These are phyloP conservation scores for Peromyscus nudipes DNA, from an alignment of 2,797 vertebrate species.

Conservation along the genomic window DNA sequence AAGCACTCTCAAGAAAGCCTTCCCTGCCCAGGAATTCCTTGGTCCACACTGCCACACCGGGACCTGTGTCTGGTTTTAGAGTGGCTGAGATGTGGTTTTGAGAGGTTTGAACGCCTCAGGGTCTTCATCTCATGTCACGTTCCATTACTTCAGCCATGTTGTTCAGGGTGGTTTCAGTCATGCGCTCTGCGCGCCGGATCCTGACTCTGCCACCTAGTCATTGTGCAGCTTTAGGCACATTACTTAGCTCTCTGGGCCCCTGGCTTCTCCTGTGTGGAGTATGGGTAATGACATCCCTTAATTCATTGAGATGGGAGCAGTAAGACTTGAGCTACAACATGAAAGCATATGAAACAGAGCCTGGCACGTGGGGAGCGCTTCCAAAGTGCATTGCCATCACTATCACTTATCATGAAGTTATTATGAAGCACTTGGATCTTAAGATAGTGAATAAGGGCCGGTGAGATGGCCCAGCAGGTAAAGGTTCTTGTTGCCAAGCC, in stretches of 20 bases:
- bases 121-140: not conserved
- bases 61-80: not conserved
- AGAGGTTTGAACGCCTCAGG: not conserved
- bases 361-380: not conserved
- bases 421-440: not conserved
- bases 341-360: not conserved
- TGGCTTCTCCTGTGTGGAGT: not conserved
- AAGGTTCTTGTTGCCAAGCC: not conserved
- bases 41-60: not conserved
- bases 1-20: not conserved
- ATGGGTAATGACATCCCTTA: constrained; percentile 26
- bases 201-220: not conserved
- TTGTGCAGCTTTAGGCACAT: constrained; percentile 37
- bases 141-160: not conserved
- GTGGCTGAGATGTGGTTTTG: not conserved
- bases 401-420: not conserved
- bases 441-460: not conserved
- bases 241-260: constrained; percentile 38
- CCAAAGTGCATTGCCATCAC: not conserved
- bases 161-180: not conserved
- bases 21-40: not conserved
- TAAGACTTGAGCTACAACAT: constrained; percentile 37
- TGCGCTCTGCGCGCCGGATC: constrained; percentile 4
- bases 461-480: not conserved
- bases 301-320: constrained; percentile 21